Evolutionary conservation across 92 coral and sea anemone species (phyloP), one percentile per base, ranked within the genome.

Genomic region (Meandrina meandrites): DNA sequence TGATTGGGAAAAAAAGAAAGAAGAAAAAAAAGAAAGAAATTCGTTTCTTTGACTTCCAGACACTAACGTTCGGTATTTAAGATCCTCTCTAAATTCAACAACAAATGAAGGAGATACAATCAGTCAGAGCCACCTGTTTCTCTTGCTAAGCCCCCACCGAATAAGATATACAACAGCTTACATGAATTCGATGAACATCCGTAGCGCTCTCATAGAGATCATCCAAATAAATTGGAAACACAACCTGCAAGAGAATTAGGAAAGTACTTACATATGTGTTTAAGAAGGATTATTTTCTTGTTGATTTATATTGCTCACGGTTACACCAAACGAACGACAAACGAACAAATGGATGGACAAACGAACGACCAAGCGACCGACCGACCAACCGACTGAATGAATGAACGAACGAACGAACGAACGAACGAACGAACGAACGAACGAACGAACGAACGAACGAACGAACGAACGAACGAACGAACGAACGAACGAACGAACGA

Each of bases 111-210:
- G n/a, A n/a, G n/a, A n/a, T n/a, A n/a, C n/a, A n/a, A n/a, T n/a
- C n/a, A n/a, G n/a, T n/a, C n/a, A n/a, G n/a, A n/a, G n/a, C n/a
- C n/a, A n/a, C n/a, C n/a, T n/a, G n/a, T n/a, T n/a, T n/a, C n/a
- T n/a, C n/a, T n/a, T n/a, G n/a, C n/a, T n/a, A n/a, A n/a, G n/a
- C n/a, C n/a, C n/a, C n/a, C n/a, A n/a, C n/a, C n/a, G n/a, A n/a
- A n/a, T n/a, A n/a, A n/a, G n/a, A n/a, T 16, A n/a, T 1, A 18
- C 8, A 15, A 15, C 62, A 45, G 27, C 98, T 93, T 80, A 96
- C 99, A 42, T 96, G 99, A 74, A 96, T 79, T 56, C 98, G 92
- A 60, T 96, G 98, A 15, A 94, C 98, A 68, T 96, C 99, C 24
- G 95, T 92, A 22, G 95, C 98, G 58, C 91, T 93, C 75, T 96